Percentiles rank a stretch among this genome's conserved stretches.
phyloP scores from a whole-genome alignment of 2,888 invertebrate species.

The Candidula unifasciata region DNA sequence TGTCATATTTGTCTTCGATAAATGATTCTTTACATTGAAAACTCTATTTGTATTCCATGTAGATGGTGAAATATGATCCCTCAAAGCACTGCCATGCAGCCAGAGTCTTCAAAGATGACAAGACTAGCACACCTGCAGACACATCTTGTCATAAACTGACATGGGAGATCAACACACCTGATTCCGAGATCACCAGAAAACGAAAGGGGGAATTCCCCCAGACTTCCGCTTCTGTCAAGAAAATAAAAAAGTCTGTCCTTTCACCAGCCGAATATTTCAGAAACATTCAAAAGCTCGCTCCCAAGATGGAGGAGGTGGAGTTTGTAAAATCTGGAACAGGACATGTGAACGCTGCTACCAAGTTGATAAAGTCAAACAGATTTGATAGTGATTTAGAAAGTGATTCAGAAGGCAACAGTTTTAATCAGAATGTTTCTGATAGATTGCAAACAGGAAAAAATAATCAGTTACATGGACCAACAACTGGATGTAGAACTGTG shows the following conservation, averaged over 20 bases:
- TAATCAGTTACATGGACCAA: too few relatives aligned
- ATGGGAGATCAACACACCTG: constrained; percentile 60
- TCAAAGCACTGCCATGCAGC: constrained; percentile 70
- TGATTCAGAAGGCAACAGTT: constrained; percentile 29
- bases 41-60: neutral
- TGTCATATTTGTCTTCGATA: neutral
- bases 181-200: constrained; percentile 52
- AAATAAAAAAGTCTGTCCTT: neutral
- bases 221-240: neutral
- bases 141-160: constrained; percentile 56
- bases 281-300: neutral
- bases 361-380: constrained; percentile 28
- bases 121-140: neutral
- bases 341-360: neutral
- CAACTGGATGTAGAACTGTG: too few relatives aligned
- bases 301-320: constrained; percentile 38
- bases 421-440: neutral
- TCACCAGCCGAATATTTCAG: neutral
- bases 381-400: constrained; percentile 49
- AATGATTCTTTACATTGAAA: neutral
- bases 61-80: constrained; percentile 65
- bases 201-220: constrained; percentile 46
- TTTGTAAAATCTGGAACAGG: constrained; percentile 38
- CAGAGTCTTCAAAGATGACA: constrained; percentile 63
- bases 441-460: too few relatives aligned